Evolutionary conservation across 2,888 invertebrate genomes (phyloP), one percentile per base, ranked within the genome.

Genomic region (Eucera pruinosa): DNA sequence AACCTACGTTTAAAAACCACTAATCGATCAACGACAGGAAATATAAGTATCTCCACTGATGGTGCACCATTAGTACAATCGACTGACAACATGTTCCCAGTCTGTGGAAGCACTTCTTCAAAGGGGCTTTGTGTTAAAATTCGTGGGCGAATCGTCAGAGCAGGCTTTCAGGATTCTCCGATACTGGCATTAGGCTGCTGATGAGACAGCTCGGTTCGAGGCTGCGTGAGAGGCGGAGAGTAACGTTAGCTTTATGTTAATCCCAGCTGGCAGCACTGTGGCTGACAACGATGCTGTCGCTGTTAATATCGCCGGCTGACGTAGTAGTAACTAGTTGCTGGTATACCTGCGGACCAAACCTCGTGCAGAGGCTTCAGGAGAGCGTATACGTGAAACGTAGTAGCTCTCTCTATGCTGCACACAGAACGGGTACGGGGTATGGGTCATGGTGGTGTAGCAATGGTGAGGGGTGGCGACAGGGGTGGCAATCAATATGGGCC

Each of bases 401-500:
- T 62, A 68, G 68, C 80, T 84, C 81, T 84, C 82, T 82, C 84
- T 83, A 78, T 80, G 83, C 78, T 80, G 78, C 86, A 86, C 80
- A 82, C 64, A 80, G 76, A 61, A 15, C 6, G 58, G 54, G 43
- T 20, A 30, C 20, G 25, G 60, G 45, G 57, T 48, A 60, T 23
- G 61, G 52, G 71, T 57, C 50, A 66, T n/a, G 65, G 72, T 87
- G 88, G 88, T 88, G 85, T 88, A 84, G 84, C 87, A 85, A 86
- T 86, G 86, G 86, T 54, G 71, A 81, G 83, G 87, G 87, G 88
- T 87, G 90, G 88, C 89, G 89, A 91, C 90, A 91, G 90, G 91
- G 91, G 89, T 89, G 91, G 91, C 92, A 92, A 92, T 92, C 92
- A 92, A 92, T 92, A 92, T 92, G 91, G 91, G 91, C 91, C 91